These are phyloP conservation scores for Pseudococcus viburni DNA, from an alignment of 2,888 invertebrate genomes.

Conservation along the genomic window DNA sequence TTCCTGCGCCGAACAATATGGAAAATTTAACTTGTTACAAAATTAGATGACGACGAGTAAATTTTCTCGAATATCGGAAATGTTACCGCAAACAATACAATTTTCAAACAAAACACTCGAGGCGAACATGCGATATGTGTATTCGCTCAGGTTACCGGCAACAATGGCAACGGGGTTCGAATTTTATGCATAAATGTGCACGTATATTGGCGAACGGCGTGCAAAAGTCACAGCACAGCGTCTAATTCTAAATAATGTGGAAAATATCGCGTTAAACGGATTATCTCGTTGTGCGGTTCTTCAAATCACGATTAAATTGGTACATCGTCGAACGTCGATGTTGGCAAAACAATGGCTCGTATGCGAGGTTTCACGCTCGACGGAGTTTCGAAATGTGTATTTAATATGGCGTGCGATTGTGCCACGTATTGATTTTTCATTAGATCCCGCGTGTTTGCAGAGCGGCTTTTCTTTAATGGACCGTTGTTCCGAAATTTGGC, in stretches of 20 bases:
- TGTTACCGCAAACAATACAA: not conserved
- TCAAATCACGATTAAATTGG: conserved; percentile 41
- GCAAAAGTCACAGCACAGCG: not conserved
- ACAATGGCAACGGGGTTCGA: not conserved
- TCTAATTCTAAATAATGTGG: conserved; percentile 34
- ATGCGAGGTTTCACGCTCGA: conserved; percentile 4
- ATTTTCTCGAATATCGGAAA: conserved; percentile 10
- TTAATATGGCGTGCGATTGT: conserved; percentile 30
- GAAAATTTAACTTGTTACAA: not conserved
- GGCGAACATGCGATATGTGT: not conserved
- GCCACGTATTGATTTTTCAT: conserved; percentile 24
- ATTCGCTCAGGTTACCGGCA: not conserved
- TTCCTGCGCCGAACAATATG: not conserved
- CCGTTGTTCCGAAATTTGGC: not conserved
- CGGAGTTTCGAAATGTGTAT: conserved; percentile 21
- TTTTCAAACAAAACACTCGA: conserved; percentile 1
- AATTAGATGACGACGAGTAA: not conserved
- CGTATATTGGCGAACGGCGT: not conserved
- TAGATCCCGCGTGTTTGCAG: conserved; percentile 7
- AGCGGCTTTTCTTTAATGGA: conserved; percentile 1
- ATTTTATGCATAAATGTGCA: conserved; percentile 46
- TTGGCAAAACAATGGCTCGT: conserved; percentile 23
- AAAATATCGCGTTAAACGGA: conserved; percentile 34
- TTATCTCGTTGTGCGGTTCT: conserved; percentile 39
- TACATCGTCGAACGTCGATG: not conserved